A percentile compares a stretch with the other conserved stretches of the same genome.
Evolutionary conservation across 1,140 invertebrate genomes (phyloP).

Genomic region (Aradophagus sp.): DNA sequence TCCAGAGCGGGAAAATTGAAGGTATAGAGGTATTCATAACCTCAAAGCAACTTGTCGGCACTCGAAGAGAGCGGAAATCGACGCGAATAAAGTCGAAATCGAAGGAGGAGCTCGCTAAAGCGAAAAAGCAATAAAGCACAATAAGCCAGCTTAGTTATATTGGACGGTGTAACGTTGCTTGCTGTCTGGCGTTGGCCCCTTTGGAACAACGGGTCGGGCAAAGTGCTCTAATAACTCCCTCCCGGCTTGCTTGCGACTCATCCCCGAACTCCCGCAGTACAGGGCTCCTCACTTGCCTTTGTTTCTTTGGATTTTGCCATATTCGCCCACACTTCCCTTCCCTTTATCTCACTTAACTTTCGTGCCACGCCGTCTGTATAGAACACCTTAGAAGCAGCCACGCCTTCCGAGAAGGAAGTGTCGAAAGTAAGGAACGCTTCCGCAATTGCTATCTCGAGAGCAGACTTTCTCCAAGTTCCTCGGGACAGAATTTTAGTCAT

Average conservation of each 20-base stretch:
- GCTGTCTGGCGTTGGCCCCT: conserved; percentile 59
- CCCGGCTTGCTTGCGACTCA: conserved; percentile 45
- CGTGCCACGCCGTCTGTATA: conserved; percentile 46
- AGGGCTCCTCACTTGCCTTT: conserved; percentile 47
- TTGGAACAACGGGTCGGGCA: conserved; percentile 60
- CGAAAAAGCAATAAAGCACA: conserved; percentile 67
- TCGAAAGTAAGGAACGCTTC: conserved; percentile 55
- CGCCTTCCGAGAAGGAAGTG: conserved; percentile 56
- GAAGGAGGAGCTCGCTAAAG: conserved; percentile 53
- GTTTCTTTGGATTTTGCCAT: conserved; percentile 62
- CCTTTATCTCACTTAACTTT: conserved; percentile 62
- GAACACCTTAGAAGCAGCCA: conserved; percentile 47
- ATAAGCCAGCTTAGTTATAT: conserved; percentile 68
- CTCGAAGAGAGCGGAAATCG: conserved; percentile 36
- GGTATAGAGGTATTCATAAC: no score
- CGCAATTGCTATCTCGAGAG: conserved; percentile 43
- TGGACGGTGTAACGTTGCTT: conserved; percentile 65
- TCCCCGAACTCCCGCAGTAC: conserved; percentile 21
- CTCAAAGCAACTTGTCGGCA: conserved; percentile 26
- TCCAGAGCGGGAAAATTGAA: no score
- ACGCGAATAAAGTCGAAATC: conserved; percentile 47
- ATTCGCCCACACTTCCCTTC: conserved; percentile 51
- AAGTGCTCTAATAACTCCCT: conserved; percentile 69
- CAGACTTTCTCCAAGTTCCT: conserved; percentile 38
- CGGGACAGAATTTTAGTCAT: conserved; percentile 23